Evolutionary conservation across 2,888 invertebrate species (phyloP), one percentile per base, ranked within the genome.

Genomic region (Melitaea athalia): DNA sequence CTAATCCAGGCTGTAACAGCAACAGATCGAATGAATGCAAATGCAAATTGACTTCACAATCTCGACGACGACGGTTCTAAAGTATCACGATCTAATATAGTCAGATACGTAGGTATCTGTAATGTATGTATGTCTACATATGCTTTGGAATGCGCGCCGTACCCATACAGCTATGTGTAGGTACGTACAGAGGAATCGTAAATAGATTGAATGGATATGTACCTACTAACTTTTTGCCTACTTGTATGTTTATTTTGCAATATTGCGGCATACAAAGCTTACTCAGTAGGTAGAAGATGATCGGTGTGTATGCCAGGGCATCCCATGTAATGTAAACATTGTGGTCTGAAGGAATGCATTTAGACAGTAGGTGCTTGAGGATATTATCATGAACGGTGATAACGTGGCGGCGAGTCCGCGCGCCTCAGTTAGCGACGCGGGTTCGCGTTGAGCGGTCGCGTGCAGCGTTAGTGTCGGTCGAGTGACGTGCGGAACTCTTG

Each of bases 301-400:
- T 76, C 74, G 76, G 71, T 75, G 78, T 77, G 79, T 80, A 76
- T 79, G 78, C 75, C 77, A 73, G 76, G 76, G 71, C 74, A 74
- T 73, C 81, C 84, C 81, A 86, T 87, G 86, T 87, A 91, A 90
- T 91, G 92, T 91, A 91, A 92, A 92, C 91, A 92, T 88, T 89
- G 87, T 88, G 84, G 85, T 84, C 85, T 86, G 76, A 83, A 89
- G 89, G 89, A 90, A 91, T 91, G 91, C 89, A 88, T 90, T 88
- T 87, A 87, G 88, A 86, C 88, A 88, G 86, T 88, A 88, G 87
- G 87, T 89, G 86, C 86, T 82, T 79, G 84, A 87, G 89, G 89
- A 89, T 93, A 93, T 93, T 93, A 93, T 92, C 91, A 93, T 93
- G 93, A 91, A 90, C 85, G 83, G 87, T 89, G 91, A 92, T 92